Evolutionary conservation across 2,888 invertebrate species (phyloP).

Genomic region (Drosophila niveifrons): DNA sequence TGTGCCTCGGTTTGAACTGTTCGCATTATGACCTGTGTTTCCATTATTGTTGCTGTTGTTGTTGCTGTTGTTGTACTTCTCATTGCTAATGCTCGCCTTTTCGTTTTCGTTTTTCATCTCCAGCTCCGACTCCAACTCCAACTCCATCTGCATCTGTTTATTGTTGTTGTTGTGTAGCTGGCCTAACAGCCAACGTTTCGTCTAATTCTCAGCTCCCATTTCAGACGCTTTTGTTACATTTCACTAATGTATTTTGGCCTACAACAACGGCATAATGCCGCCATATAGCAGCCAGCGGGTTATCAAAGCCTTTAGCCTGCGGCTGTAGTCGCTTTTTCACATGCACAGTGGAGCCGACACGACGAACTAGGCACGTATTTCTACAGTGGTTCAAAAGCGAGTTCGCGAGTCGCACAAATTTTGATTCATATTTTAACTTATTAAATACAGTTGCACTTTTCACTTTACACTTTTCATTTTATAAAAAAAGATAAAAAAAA

Average conservation of each 20-base stretch:
- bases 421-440: too few relatives aligned
- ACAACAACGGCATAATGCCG: slow-evolving; percentile 59
- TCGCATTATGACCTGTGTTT: slow-evolving; percentile 51
- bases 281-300: slow-evolving; percentile 56
- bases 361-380: not conserved
- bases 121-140: not conserved
- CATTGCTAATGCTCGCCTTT: slow-evolving; percentile 37
- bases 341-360: slow-evolving; percentile 41
- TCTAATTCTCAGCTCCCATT: slow-evolving; percentile 59
- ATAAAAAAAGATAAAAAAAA: too few relatives aligned
- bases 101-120: not conserved
- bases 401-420: too few relatives aligned
- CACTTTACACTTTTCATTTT: too few relatives aligned
- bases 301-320: slow-evolving; percentile 34
- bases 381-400: not conserved
- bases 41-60: slow-evolving; percentile 37
- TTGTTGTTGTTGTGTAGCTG: slow-evolving; percentile 1
- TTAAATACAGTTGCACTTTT: too few relatives aligned
- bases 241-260: slow-evolving; percentile 71
- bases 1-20: slow-evolving; percentile 41
- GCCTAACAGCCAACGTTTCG: slow-evolving; percentile 42
- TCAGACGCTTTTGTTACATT: slow-evolving; percentile 66
- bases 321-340: not conserved
- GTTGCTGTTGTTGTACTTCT: slow-evolving; percentile 4
- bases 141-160: not conserved